Base-by-base conservation (phyloP, 2,113 vertebrate species). In the Arothron firmamentum region DNA sequence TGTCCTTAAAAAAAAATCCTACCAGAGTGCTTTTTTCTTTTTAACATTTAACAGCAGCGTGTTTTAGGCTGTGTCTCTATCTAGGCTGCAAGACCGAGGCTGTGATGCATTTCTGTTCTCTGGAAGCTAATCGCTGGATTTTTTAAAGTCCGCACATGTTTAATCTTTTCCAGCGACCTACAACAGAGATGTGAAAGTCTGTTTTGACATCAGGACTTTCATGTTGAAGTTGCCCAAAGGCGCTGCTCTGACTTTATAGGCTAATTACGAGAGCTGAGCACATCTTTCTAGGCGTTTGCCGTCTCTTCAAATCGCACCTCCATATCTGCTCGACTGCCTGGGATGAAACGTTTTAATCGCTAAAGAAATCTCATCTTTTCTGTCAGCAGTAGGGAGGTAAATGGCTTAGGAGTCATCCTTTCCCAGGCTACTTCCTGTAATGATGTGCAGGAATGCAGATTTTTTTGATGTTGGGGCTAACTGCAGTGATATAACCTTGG, bases 81-180 rank as follows among this genome's bases (percentile, higher is more conserved):
- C 4, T 5, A 28, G 25, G 20, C 14, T 45, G 6, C 15, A 17
- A 8, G 14, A 9, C 45, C 19, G 14, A 14, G 12, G 16, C 41
- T 42, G 18, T 31, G 17, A 23, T 31, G 28, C 52, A 47, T 51
- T 15, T 13, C 19, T 43, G 41, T 56, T 34, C 49, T 57, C 68
- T 65, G 53, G 52, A 54, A 78, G 68, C 75, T 20, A 23, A 65
- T 70, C 69, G 57, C 18, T 55, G n/a, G 18, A 28, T 70, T 38
- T 43, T 64, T 64, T 51, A 2, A 64, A 42, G 18, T 45, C 20
- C 46, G n/a, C 23, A 52, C 41, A 60, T 47, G 31, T 52, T 56
- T 58, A 31, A 46, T 69, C 14, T 50, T 19, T 43, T 63, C 49
- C 53, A 21, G 60, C 58, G 46, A 38, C 31, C 18, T 11, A 10